A percentile compares a stretch with the other conserved stretches of the same genome.
These are phyloP conservation scores for Lasiurus borealis DNA, from an alignment of 2,113 vertebrate genomes.

Conservation along the genomic window DNA sequence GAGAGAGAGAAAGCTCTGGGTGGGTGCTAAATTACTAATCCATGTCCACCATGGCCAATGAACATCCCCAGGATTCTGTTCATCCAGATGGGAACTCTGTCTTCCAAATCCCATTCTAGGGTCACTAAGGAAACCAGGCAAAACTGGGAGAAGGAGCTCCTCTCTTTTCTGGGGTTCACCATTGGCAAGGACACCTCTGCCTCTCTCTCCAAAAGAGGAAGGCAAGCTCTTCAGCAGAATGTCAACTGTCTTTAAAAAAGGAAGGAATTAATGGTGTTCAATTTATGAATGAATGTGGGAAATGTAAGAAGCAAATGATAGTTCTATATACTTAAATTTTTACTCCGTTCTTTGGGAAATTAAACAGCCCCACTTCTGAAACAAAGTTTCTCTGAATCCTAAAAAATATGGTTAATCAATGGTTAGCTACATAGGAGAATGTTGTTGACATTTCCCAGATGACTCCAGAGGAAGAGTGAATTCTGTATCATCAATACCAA, in stretches of 20 bases:
- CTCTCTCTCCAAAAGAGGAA: neutral
- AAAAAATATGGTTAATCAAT: conserved; percentile 1
- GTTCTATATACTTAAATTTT: neutral
- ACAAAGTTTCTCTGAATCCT: neutral
- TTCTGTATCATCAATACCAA: neutral
- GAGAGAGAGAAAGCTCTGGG: neutral
- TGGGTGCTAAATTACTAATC: neutral
- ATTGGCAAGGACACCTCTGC: neutral
- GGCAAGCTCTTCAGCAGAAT: neutral
- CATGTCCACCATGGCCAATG: neutral
- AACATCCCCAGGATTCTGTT: neutral
- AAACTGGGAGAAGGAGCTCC: neutral
- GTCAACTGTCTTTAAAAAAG: neutral
- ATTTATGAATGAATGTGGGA: neutral
- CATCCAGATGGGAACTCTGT: neutral
- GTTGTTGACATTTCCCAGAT: neutral
- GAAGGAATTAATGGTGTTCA: neutral
- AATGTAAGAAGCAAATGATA: neutral
- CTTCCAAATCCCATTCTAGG: neutral
- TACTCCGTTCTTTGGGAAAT: neutral
- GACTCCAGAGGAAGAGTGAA: neutral
- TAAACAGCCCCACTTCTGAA: neutral
- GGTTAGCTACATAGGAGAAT: neutral
- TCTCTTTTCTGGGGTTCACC: neutral
- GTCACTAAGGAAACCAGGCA: neutral